Evolutionary conservation across 2,888 invertebrate genomes (phyloP), one percentile per base, ranked within the genome.

Genomic region (Parochlus steinenii): DNA sequence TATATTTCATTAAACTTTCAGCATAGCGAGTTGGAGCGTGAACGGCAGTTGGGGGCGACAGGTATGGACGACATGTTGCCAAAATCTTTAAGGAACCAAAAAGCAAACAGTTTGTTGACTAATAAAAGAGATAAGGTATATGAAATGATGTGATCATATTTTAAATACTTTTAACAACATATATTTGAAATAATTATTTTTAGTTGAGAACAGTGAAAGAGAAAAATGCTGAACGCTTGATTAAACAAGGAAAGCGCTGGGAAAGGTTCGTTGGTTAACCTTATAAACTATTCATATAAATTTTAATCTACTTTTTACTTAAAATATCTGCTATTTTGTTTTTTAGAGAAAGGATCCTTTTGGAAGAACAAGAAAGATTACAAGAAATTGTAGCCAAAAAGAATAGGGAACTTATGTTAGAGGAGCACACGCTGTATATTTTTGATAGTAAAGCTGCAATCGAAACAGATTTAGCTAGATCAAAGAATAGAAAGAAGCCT

Each of bases 31-130:
- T 55, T 69, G 44, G 68, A 70, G 51, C 59, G 73, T 24, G 70
- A 71, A 41, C 71, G 72, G 58, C 73, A 26, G 62, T 63, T 41
- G 71, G 71, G 19, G 64, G 65, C 45, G 65, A 69, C 19, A 56
- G n/a, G n/a, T n/a, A 69, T 69, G 47, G 61, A 72, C 52, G 61
- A 62, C 10, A 56, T 65, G 40, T 72, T 73, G 58, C 72, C 73
- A 10, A 64, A 73, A 5, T 69, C 72, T 51, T 57, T 65, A 39
- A 65, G 66, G 26, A 64, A 67, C 40, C 53, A 55, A 41, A 58
- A 63, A 41, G 64, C 64, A 40, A 60, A 61, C 42, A 50, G 56
- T 37, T 50, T 66, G 40, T 63, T 65, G 40, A 55, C 55, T 10
- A 63, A 61, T 41, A 52, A 62, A 41, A 55, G 67, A 38, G 58